A percentile compares a stretch with the other conserved stretches of the same genome.
Conservation (phyloP, 2,888 invertebrate species). For the Oscheius sp. region DNA sequence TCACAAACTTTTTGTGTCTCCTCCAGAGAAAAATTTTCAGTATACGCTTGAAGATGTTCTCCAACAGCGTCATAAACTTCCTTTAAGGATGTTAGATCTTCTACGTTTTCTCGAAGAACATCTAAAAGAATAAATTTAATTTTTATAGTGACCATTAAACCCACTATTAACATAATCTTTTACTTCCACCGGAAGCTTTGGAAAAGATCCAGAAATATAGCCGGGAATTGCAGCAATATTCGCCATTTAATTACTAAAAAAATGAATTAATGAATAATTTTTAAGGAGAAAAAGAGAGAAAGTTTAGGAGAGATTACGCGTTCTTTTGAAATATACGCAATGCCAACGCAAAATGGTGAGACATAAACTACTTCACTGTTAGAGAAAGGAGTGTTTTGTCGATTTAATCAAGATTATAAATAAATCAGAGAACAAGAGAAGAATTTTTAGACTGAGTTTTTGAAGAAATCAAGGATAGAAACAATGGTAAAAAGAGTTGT, state of each 20-base stretch:
- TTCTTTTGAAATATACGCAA: too few relatives aligned
- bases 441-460: too few relatives aligned
- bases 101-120: conserved; percentile 61
- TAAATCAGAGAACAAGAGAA: too few relatives aligned
- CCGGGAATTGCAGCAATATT: conserved; percentile 53
- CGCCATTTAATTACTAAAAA: conserved; percentile 35
- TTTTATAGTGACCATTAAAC: not conserved
- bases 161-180: conserved; percentile 57
- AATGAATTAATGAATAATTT: not conserved
- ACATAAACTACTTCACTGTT: too few relatives aligned
- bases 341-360: too few relatives aligned
- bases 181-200: conserved; percentile 59
- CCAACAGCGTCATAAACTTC: conserved; percentile 67
- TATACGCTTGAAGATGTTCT: conserved; percentile 56
- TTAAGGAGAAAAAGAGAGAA: not conserved
- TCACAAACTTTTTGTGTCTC: conserved; percentile 56
- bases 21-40: conserved; percentile 42
- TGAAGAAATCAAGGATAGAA: too few relatives aligned
- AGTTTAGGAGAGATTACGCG: too few relatives aligned
- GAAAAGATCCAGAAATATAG: conserved; percentile 56
- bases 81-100: conserved; percentile 60
- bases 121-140: conserved; percentile 37
- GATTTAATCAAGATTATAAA: too few relatives aligned
- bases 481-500: too few relatives aligned
- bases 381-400: too few relatives aligned